These are phyloP conservation scores for Eupithecia centaureata DNA, from an alignment of 2,888 invertebrate species.

Conservation along the genomic window DNA sequence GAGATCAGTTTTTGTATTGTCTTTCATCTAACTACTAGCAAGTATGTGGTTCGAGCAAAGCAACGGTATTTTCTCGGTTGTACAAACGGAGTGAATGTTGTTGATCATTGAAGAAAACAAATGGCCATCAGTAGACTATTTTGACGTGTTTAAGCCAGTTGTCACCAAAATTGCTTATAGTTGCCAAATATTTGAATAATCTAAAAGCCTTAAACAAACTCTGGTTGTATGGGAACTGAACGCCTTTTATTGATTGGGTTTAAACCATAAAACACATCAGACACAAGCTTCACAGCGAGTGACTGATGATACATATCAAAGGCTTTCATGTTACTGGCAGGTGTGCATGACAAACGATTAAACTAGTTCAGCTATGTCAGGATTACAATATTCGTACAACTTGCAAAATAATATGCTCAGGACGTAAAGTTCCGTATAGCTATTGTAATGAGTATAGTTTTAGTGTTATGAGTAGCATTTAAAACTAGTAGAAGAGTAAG, in stretches of 20 bases:
- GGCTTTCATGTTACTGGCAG: conserved; percentile 21
- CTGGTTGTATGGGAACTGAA: not conserved
- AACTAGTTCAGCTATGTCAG: conserved; percentile 19
- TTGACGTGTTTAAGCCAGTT: too few relatives aligned
- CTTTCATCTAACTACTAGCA: not conserved
- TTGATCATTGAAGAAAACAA: not conserved
- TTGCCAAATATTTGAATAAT: not conserved
- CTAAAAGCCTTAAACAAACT: not conserved
- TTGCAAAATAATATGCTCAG: not conserved
- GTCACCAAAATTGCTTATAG: too few relatives aligned
- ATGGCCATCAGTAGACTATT: too few relatives aligned
- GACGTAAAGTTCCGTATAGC: too few relatives aligned
- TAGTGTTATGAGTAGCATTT: not conserved
- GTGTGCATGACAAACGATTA: conserved; percentile 24
- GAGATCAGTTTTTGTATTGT: conserved; percentile 12
- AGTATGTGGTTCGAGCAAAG: not conserved
- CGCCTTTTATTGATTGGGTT: not conserved
- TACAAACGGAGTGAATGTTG: not conserved
- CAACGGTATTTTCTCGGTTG: not conserved
- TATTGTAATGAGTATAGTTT: too few relatives aligned
- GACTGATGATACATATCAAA: conserved; percentile 34
- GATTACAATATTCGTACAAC: conserved; percentile 7
- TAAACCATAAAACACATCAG: conserved; percentile 5
- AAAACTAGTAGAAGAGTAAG: not conserved
- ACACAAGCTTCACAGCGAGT: conserved; percentile 18